Conservation (phyloP, 2,888 invertebrate species). For the Apamea sordens region DNA sequence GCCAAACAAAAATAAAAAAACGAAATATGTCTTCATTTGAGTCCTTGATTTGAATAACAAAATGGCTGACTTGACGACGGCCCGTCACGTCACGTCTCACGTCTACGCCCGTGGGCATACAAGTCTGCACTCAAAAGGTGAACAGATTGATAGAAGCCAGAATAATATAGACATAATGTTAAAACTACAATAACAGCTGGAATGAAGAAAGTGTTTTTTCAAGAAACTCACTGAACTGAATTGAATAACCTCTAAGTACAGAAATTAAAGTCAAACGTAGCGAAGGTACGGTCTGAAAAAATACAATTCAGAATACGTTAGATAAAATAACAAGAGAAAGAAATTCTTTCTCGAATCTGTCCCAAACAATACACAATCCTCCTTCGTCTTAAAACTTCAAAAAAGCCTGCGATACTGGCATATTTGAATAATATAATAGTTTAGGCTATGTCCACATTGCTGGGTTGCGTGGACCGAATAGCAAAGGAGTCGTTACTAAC, state of each 20-base stretch:
- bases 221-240: conserved; percentile 16
- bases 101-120: conserved; percentile 21
- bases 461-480: conserved; percentile 59
- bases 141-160: conserved; percentile 11
- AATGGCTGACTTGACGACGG: conserved; percentile 6
- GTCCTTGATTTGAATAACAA: conserved; percentile 42
- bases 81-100: conserved; percentile 3
- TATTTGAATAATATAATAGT: conserved; percentile 84
- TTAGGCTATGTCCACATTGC: conserved; percentile 69
- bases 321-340: conserved; percentile 45
- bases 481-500: conserved; percentile 75
- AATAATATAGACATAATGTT: conserved; percentile 25
- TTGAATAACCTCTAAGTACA: conserved; percentile 2
- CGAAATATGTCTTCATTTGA: conserved; percentile 27
- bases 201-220: conserved; percentile 33
- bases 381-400: conserved; percentile 68
- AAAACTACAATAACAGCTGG: conserved; percentile 26
- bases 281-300: conserved; percentile 10
- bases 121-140: conserved; percentile 23
- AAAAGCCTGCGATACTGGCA: conserved; percentile 73
- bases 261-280: conserved; percentile 19
- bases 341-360: conserved; percentile 50
- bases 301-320: conserved; percentile 27
- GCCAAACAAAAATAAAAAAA: conserved; percentile 9
- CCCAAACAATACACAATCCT: conserved; percentile 52